Evolutionary conservation across 2,797 vertebrate species (phyloP), one percentile per base, ranked within the genome.

Genomic region (Ataeniobius toweri): DNA sequence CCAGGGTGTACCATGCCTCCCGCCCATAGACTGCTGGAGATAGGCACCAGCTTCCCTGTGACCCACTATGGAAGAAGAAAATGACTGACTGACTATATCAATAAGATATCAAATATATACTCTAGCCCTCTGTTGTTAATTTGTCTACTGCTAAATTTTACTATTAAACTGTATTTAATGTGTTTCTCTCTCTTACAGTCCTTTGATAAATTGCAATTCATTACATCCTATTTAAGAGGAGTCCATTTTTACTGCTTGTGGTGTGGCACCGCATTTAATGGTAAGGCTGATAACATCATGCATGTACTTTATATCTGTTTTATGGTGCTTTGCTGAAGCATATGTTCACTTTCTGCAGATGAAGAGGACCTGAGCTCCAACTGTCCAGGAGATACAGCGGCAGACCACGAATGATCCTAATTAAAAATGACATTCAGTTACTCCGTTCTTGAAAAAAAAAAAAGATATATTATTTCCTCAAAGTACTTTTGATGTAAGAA

Each of bases 261-360:
- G 98, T 99, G 98, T 93, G 98, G 98, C 82, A 99, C 96, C 41
- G 94, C 97, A 1, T 99, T 97, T 80, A 96, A 97, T 89, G 98
- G 98, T 99, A 91, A 92, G 93, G 93, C 93, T 84, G 94, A 93
- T 95, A 78, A 90, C 87, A 72, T 41, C n/a, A 61, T 48, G n/a
- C 10, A 5, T 77, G 1, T 36, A 6, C 5, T 55, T 68, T 65
- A 26, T 56, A 50, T 5, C 10, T 74, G 1, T 56, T 61, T 46
- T 76, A 67, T n/a, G 26, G 1, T 50, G 26, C 2, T 70, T 79
- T 79, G 10, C 9, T 50, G 0, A 73, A 69, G 5, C 65, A 16
- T 69, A 3, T 59, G 0, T 56, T 68, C 0, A 16, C 1, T 22
- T 59, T 59, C 39, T 78, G 44, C 92, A 99, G 98, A 97, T 92